A percentile compares a stretch with the other conserved stretches of the same genome.
phyloP scores from a whole-genome alignment of 2,888 invertebrate genomes.

The Eubasilissa splendida region DNA sequence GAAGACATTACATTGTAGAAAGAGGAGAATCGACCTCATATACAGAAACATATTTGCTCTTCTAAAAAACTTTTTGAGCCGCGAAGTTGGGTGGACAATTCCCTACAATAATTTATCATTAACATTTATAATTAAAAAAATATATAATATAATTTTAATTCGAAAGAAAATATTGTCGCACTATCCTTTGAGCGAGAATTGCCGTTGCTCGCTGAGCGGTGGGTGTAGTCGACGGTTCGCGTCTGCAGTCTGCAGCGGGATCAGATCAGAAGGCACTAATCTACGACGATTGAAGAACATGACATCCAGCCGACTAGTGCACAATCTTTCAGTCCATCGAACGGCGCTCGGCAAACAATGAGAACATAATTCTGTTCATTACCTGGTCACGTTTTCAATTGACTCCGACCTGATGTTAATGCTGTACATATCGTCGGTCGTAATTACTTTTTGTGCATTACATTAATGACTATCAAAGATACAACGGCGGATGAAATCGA shows the following conservation, averaged over 20 bases:
- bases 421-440: constrained; percentile 41
- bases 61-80: no score
- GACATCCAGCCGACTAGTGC: constrained; percentile 36
- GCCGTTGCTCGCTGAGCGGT: not conserved
- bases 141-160: no score
- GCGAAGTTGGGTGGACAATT: no score
- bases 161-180: no score
- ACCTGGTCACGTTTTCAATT: constrained; percentile 57
- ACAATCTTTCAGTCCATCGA: constrained; percentile 37
- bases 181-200: not conserved
- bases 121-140: no score
- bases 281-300: constrained; percentile 47
- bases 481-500: constrained; percentile 37
- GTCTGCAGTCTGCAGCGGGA: not conserved
- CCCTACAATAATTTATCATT: no score
- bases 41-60: no score
- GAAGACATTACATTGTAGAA: no score
- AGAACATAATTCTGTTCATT: constrained; percentile 55
- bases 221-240: not conserved
- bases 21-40: no score
- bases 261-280: constrained; percentile 28
- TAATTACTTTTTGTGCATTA: constrained; percentile 48
- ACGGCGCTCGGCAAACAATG: constrained; percentile 50
- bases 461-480: constrained; percentile 33
- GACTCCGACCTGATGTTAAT: constrained; percentile 43